Evolutionary conservation across 2,113 vertebrate genomes (phyloP), one percentile per base, ranked within the genome.

Genomic region (Psephotus haematonotus): DNA sequence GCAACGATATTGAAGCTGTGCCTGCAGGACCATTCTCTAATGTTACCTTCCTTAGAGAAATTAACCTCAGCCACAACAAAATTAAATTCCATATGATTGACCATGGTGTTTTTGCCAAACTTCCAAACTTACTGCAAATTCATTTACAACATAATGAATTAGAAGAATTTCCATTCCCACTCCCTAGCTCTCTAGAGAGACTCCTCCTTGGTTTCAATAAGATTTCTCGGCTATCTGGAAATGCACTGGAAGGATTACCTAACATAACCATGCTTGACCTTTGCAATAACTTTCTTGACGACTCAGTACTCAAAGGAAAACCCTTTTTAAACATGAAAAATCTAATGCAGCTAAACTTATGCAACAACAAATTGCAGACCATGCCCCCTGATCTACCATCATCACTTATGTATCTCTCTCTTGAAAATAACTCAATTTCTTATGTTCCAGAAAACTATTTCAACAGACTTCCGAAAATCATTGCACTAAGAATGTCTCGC

Each of bases 321-420:
- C 91, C 82, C 29, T 96, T 98, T 59, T 97, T 95, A 68, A 98
- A 97, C 88, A 95, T 97, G 97, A 97, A 97, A 90, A 98, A 97
- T 46, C 87, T 99, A 93, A 96, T 98, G 98, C 98, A 98, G 88
- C 97, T 98, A 71, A 98, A 98, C 43, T 96, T 98, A 80, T 98
- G 98, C 94, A 97, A 97, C 95, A 98, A 99, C 93, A 98, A 95
- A 75, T 83, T 99, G 53, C 86, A 98, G 86, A 98, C 97, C 10
- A 98, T 98, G 98, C 98, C 98, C 69, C 91, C 78, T 72, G 97
- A 97, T 74, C 96, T 98, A 53, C 98, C 98, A 62, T 77, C 97
- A 47, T 99, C 98, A 82, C 97, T 98, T 43, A 97, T 98, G 97
- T 98, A 99, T 83, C 97, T 99, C 63, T 98, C 97, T n/a, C 95